Base-by-base conservation (phyloP, 2,888 invertebrate species). In the Dicranocentrus wangi region DNA sequence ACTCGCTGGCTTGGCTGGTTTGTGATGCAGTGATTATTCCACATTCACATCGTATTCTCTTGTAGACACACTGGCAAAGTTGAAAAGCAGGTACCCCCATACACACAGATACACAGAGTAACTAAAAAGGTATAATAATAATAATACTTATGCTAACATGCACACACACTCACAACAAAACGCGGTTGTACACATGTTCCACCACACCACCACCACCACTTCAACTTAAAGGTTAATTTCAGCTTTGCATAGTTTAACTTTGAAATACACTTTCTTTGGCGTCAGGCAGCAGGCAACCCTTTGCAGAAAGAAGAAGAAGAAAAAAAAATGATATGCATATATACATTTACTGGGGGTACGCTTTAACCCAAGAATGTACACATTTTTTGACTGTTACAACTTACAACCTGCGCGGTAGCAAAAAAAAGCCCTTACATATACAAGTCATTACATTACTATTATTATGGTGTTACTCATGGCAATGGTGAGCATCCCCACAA, bases 1-100 rank as follows among this genome's bases (percentile, higher is more conserved):
- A 81, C 43, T 81, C 75, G 81, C 81, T 75, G 75, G 81, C 75
- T 70, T 75, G 81, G 81, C 70, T 80, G 60, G 13, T 27, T 80
- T 28, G n/a, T 17, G 51, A 32, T 51, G 42, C 65, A 68, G 51
- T 51, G 42, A 68, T 47, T 68, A 21, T 43, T 60, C 25, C 25
- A n/a, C 23, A 8, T 58, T 10, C 53, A n/a, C n/a, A n/a, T n/a
- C n/a, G 7, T 53, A n/a, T n/a, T 25, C 58, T 58, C 21, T 58
- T 5, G 19, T 10, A 32, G 32, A 8, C 13, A 58, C 58, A 58
- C 10, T 39, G 42, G 42, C 65, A 65, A 75, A 71, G 63, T 78
- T 70, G 78, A 65, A 78, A 80, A 68, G 73, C 65, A 58, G 47
- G 71, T 71, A 79, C 60, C n/a, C n/a, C n/a, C n/a, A n/a, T n/a